Percentiles rank a stretch among this genome's conserved stretches.
These are phyloP conservation scores for Conus canariensis DNA, from an alignment of 2,888 invertebrate genomes.

Conservation along the genomic window DNA sequence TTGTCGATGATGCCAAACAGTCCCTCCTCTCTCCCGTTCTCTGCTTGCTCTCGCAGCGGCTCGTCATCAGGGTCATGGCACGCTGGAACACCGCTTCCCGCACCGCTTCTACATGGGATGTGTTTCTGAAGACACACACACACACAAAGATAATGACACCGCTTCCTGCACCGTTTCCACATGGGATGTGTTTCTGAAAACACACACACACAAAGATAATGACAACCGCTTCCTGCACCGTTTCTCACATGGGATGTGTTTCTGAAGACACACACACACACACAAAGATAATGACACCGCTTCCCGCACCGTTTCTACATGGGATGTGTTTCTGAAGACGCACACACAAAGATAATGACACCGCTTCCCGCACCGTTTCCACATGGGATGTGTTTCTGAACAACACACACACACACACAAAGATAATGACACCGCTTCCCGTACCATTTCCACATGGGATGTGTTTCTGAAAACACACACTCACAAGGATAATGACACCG, in stretches of 20 bases:
- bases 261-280: constrained; percentile 37
- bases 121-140: constrained; percentile 37
- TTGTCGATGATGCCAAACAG: constrained; percentile 35
- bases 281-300: constrained; percentile 57
- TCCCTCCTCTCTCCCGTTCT: constrained; percentile 29
- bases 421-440: constrained; percentile 47
- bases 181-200: constrained; percentile 56
- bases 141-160: not conserved
- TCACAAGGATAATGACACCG: not conserved
- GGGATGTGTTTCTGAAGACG: constrained; percentile 42
- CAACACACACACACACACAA: not conserved
- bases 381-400: no score
- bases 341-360: not conserved
- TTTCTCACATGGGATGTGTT: constrained; percentile 60
- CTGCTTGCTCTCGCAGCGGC: constrained; percentile 62
- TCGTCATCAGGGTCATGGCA: constrained; percentile 67
- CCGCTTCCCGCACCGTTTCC: no score
- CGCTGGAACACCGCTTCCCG: constrained; percentile 69
- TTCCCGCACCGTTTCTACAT: constrained; percentile 61
- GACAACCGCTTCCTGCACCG: constrained; percentile 67
- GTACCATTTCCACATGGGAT: constrained; percentile 66
- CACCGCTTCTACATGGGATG: constrained; percentile 54
- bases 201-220: not conserved
- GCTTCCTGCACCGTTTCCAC: constrained; percentile 64
- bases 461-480: constrained; percentile 43